These are phyloP conservation scores for Hypena proboscidalis DNA, from an alignment of 2,888 invertebrate species.

Conservation along the genomic window DNA sequence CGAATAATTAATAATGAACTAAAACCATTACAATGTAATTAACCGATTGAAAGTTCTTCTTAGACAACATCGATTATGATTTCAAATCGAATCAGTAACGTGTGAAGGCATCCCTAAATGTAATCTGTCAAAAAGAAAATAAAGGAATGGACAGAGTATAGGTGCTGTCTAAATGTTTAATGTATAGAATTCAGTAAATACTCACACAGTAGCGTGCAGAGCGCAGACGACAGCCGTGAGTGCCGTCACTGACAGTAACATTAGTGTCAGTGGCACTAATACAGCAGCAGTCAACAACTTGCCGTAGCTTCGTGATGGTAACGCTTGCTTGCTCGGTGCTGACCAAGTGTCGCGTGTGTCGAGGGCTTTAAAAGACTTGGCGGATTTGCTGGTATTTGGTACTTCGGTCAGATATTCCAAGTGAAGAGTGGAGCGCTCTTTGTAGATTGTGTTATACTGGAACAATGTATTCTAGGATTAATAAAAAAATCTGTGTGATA, in stretches of 20 bases:
- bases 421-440: conserved; percentile 61
- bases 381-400: conserved; percentile 49
- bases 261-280: conserved; percentile 88
- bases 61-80: too few species aligned
- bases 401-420: conserved; percentile 67
- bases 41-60: too few species aligned
- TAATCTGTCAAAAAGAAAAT: too few species aligned
- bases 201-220: conserved; percentile 54
- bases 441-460: conserved; percentile 77
- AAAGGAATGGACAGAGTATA: too few species aligned
- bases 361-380: conserved; percentile 43
- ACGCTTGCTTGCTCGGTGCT: conserved; percentile 75
- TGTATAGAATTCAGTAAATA: too few species aligned
- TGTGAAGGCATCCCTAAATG: too few species aligned
- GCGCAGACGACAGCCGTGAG: conserved; percentile 91
- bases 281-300: conserved; percentile 89
- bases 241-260: conserved; percentile 87
- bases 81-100: too few species aligned
- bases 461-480: conserved; percentile 1
- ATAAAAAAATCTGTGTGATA: too few species aligned
- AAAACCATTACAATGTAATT: too few species aligned
- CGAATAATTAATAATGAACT: too few species aligned
- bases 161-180: too few species aligned
- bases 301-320: conserved; percentile 89
- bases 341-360: conserved; percentile 81